Base-by-base conservation (phyloP, 1,140 invertebrate species). In the Aphelenchoides fujianensis region DNA sequence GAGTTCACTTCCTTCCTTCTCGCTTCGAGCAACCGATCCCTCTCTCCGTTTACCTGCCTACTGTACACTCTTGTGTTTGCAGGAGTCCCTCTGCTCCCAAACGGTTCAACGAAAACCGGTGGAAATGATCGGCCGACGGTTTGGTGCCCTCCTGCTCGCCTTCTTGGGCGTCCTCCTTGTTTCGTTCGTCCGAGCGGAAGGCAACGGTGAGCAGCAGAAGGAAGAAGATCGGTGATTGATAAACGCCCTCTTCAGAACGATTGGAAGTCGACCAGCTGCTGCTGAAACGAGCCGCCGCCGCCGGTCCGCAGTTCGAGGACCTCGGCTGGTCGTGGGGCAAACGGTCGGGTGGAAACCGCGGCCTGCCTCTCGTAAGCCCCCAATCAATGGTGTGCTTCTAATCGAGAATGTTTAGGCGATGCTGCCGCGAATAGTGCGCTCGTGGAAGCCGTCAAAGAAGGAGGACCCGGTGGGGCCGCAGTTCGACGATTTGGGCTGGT, bases 401-500 rank as follows among this genome's bases (percentile, higher is more conserved):
- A 2, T 66, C 23, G 12, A 5, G 23, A 59, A 5, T 35, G 16
- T 66, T 66, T 30, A 66, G 63, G 12, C 23, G 16, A 12, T 35
- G 12, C 27, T 66, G 12, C 63, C 16, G 23, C 63, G 63, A 66
- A 23, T n/a, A 23, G 28, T 66, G 27, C 31, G 63, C 1, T 66
- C 63, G 32, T 36, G n/a, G 27, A 31, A 66, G 31, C 16, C 34
- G 36, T 23, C 16, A 12, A 66, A 66, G 32, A 66, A n/a, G n/a
- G n/a, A n/a, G n/a, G n/a, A n/a, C n/a, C n/a, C n/a, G n/a, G n/a
- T n/a, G n/a, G n/a, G n/a, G n/a, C n/a, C n/a, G n/a, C n/a, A n/a
- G n/a, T n/a, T n/a, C n/a, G n/a, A n/a, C n/a, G n/a, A n/a, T n/a
- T n/a, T n/a, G n/a, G n/a, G n/a, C n/a, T n/a, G n/a, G n/a, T n/a